phyloP scores from a whole-genome alignment of 2,797 vertebrate species.

The Melopsittacus undulatus region DNA sequence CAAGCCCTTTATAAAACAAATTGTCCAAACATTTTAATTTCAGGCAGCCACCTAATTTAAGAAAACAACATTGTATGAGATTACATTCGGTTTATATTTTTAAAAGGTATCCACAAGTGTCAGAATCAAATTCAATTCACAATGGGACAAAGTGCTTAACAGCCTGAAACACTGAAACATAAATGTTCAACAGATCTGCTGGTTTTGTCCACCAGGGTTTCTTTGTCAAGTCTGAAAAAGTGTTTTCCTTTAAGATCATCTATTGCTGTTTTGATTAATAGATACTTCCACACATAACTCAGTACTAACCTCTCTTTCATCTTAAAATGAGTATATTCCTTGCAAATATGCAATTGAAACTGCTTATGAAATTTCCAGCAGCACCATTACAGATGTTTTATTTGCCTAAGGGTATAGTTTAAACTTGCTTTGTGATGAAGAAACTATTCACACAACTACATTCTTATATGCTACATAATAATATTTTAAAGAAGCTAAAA shows the following conservation, averaged over 20 bases:
- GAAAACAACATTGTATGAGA: background rate
- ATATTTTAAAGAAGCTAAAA: background rate
- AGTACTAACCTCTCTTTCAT: background rate
- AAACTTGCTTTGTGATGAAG: background rate
- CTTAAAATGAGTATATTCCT: background rate
- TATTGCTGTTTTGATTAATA: constrained; percentile 2
- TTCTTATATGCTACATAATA: background rate
- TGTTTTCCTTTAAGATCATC: constrained; percentile 16
- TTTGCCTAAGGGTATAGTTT: background rate
- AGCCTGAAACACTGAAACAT: background rate
- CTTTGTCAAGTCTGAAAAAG: background rate
- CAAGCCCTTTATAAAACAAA: background rate
- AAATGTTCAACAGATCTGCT: background rate
- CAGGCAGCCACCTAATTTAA: background rate
- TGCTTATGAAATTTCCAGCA: background rate
- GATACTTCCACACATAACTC: background rate
- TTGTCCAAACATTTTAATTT: background rate
- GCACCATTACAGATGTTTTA: constrained; percentile 16
- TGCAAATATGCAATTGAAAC: constrained; percentile 4
- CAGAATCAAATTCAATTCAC: background rate
- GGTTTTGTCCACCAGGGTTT: background rate
- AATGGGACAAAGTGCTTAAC: background rate
- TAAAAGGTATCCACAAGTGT: background rate
- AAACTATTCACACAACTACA: background rate
- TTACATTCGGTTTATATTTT: background rate